A percentile compares a stretch with the other conserved stretches of the same genome.
Conservation (phyloP, 2,113 vertebrate species). For the Dryoscopus gambensis region DNA sequence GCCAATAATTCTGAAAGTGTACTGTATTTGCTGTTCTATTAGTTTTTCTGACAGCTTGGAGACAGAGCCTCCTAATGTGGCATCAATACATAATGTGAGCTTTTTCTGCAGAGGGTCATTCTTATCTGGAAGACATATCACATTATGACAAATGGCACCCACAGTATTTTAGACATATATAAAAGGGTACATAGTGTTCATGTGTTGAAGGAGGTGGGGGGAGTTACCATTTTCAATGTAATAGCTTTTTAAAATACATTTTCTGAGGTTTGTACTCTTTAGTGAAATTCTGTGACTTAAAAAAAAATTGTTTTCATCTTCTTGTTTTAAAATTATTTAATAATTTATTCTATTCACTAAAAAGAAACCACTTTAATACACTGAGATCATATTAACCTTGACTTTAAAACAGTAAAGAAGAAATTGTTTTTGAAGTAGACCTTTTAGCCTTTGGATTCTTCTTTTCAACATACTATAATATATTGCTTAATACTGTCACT, state of each 20-base stretch:
- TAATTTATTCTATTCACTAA: neutral
- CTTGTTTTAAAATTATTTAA: neutral
- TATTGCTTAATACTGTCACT: neutral
- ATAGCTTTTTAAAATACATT: neutral
- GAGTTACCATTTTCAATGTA: neutral
- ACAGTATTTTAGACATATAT: neutral
- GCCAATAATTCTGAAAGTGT: neutral
- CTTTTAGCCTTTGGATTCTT: neutral
- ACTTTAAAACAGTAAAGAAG: neutral
- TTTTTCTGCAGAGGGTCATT: neutral
- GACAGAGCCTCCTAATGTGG: neutral
- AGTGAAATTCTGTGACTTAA: neutral
- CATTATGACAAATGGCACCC: neutral
- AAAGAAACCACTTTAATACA: neutral
- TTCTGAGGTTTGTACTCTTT: neutral
- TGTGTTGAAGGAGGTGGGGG: neutral
- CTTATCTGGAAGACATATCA: neutral
- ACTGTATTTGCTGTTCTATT: neutral
- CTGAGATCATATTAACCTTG: neutral
- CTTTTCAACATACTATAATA: neutral
- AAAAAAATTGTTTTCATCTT: neutral
- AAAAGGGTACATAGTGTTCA: neutral
- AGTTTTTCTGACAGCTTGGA: conserved; percentile 6
- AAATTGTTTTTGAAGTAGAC: neutral
- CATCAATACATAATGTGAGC: neutral